phyloP scores from a whole-genome alignment of 2,888 invertebrate genomes.

The Litoditis marina region DNA sequence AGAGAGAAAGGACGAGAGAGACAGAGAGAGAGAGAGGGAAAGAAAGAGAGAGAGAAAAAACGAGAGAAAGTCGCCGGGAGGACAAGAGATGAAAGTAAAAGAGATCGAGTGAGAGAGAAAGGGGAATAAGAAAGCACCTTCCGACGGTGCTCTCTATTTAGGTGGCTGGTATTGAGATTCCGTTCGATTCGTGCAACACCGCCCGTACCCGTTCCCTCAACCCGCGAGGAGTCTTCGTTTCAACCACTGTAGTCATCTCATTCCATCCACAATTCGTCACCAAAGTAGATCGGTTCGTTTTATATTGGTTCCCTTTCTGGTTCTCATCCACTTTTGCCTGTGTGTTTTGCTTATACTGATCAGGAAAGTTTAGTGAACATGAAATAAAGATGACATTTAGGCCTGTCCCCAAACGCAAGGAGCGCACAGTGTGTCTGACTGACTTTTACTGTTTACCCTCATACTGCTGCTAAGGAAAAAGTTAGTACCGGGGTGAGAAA shows the following conservation, averaged over 20 bases:
- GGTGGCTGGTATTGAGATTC: constrained; percentile 59
- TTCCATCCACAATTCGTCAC: constrained; percentile 61
- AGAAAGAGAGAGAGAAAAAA: too few relatives aligned
- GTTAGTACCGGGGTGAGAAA: too few relatives aligned
- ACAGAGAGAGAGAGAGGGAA: background rate
- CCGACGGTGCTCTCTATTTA: constrained; percentile 12
- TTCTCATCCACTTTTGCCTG: background rate
- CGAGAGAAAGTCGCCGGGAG: too few relatives aligned
- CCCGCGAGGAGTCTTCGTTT: constrained; percentile 59
- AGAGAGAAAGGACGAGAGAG: background rate
- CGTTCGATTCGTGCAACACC: constrained; percentile 43
- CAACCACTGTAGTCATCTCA: constrained; percentile 59
- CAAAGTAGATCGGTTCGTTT: constrained; percentile 42
- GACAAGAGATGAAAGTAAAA: too few relatives aligned
- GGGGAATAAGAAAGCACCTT: background rate
- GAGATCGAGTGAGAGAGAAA: too few relatives aligned
- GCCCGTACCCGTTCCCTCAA: constrained; percentile 58
- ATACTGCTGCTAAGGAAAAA: too few relatives aligned
- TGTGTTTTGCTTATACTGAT: too few relatives aligned
- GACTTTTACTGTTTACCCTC: too few relatives aligned
- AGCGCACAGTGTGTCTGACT: background rate
- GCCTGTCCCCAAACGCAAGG: constrained; percentile 1
- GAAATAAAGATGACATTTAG: too few relatives aligned
- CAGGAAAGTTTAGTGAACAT: too few relatives aligned
- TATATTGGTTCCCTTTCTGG: background rate